phyloP scores from a whole-genome alignment of 1,140 invertebrate genomes.

The Drosophila pseudoananassae region DNA sequence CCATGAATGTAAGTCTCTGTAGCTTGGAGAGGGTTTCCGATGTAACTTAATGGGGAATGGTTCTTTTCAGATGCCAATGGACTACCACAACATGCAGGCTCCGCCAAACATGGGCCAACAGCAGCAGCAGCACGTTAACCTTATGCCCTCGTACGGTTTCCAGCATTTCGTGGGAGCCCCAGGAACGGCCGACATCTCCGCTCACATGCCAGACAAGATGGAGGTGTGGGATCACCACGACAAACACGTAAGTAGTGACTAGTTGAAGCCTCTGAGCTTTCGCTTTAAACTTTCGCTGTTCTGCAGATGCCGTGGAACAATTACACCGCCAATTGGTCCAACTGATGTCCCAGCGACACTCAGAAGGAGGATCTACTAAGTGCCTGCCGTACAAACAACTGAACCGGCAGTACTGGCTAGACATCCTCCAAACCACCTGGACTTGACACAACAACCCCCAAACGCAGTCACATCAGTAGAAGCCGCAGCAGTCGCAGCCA shows the following conservation, averaged over 20 bases:
- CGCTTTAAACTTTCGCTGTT: no score
- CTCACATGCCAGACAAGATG: slow-evolving; percentile 76
- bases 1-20: slow-evolving; percentile 72
- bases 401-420: slow-evolving; percentile 7
- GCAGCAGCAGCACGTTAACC: slow-evolving; percentile 65
- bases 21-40: not conserved
- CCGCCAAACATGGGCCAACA: slow-evolving; percentile 63
- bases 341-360: slow-evolving; percentile 59
- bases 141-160: slow-evolving; percentile 76
- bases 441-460: slow-evolving; percentile 11
- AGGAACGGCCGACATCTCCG: slow-evolving; percentile 56
- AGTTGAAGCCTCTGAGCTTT: not conserved
- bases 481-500: not conserved
- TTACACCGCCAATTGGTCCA: slow-evolving; percentile 80
- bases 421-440: not conserved
- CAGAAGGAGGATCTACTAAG: slow-evolving; percentile 28
- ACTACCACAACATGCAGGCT: slow-evolving; percentile 76
- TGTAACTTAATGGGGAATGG: not conserved
- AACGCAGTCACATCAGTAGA: not conserved
- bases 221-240: slow-evolving; percentile 83
- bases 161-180: slow-evolving; percentile 73
- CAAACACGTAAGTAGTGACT: slow-evolving; percentile 72
- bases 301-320: slow-evolving; percentile 71
- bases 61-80: slow-evolving; percentile 72
- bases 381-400: slow-evolving; percentile 20